phyloP scores from a whole-genome alignment of 2,888 invertebrate species.

The Chrysotoxum bicinctum region DNA sequence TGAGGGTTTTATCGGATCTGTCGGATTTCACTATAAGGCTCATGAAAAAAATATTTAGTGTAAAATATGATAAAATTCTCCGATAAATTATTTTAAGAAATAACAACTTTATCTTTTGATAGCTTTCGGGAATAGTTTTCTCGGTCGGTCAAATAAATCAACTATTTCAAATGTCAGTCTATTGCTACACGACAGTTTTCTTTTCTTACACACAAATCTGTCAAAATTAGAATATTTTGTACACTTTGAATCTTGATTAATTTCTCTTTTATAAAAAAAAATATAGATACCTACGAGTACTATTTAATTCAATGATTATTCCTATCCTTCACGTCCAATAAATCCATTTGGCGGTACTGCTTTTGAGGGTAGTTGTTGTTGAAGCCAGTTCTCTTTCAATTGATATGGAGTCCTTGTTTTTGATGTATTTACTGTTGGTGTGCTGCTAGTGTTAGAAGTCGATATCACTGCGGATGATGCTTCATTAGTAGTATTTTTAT shows the following conservation, averaged over 20 bases:
- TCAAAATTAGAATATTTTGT: not conserved
- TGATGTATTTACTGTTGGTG: slow-evolving; percentile 35
- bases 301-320: slow-evolving; percentile 18
- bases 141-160: not conserved
- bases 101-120: not conserved
- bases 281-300: not conserved
- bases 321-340: slow-evolving; percentile 79
- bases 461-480: slow-evolving; percentile 60
- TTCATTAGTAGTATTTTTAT: slow-evolving; percentile 48
- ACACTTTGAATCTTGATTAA: not conserved
- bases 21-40: not conserved
- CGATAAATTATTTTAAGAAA: no score
- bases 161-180: not conserved
- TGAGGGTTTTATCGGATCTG: not conserved
- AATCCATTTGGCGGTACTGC: slow-evolving; percentile 79
- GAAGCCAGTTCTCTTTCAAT: slow-evolving; percentile 79
- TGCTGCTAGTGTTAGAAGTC: slow-evolving; percentile 36
- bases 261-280: not conserved
- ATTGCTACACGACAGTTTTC: not conserved
- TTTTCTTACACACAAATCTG: not conserved
- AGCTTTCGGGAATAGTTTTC: not conserved
- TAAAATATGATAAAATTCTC: not conserved
- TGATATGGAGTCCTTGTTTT: slow-evolving; percentile 72
- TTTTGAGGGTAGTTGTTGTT: slow-evolving; percentile 71
- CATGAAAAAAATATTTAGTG: not conserved